These are phyloP conservation scores for Cyprinodon variegatus DNA, from an alignment of 2,113 vertebrate genomes.

Conservation along the genomic window DNA sequence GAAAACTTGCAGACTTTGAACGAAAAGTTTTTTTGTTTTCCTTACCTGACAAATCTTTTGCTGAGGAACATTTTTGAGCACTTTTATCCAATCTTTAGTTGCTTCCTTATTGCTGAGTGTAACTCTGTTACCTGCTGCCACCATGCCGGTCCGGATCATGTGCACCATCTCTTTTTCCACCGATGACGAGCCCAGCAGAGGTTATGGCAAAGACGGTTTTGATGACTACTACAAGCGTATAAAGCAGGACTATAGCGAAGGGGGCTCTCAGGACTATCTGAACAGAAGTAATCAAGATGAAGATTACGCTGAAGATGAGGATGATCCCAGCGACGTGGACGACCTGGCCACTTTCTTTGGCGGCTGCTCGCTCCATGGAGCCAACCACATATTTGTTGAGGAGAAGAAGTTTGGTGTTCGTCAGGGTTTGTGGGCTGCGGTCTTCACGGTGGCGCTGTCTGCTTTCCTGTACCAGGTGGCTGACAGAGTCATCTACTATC, in stretches of 20 bases:
- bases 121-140: slow-evolving; percentile 7
- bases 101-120: too few relatives aligned
- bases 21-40: background rate
- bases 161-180: slow-evolving; percentile 93
- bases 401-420: slow-evolving; percentile 82
- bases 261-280: slow-evolving; percentile 63
- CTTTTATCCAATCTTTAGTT: background rate
- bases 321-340: slow-evolving; percentile 62
- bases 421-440: slow-evolving; percentile 86
- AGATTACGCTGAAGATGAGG: slow-evolving; percentile 65
- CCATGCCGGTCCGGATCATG: slow-evolving; percentile 93
- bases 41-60: background rate
- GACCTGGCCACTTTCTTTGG: slow-evolving; percentile 85
- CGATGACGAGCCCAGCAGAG: slow-evolving; percentile 77
- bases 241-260: slow-evolving; percentile 51
- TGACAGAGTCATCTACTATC: slow-evolving; percentile 87
- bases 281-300: slow-evolving; percentile 70
- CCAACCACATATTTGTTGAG: slow-evolving; percentile 90
- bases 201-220: slow-evolving; percentile 59
- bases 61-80: background rate
- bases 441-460: slow-evolving; percentile 87
- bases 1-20: too few relatives aligned
- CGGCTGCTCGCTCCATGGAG: slow-evolving; percentile 89
- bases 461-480: slow-evolving; percentile 90
- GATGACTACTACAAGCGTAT: slow-evolving; percentile 79